Percentiles rank a stretch among this genome's conserved stretches.
These are phyloP conservation scores for Athripsodes cinereus DNA, from an alignment of 2,888 invertebrate species.

Conservation along the genomic window DNA sequence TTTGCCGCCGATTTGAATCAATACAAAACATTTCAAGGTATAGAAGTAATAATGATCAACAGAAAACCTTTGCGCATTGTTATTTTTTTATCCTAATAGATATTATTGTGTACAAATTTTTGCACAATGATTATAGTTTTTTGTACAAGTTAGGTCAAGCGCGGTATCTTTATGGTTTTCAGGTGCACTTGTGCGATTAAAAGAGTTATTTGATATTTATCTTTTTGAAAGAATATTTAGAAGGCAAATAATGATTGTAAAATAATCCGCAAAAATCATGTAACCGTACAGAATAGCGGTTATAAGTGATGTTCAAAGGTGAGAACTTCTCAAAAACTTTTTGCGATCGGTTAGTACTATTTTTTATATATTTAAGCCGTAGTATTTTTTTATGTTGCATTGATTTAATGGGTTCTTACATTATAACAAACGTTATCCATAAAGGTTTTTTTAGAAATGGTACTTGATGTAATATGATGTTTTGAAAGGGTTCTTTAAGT, in stretches of 20 bases:
- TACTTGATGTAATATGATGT: not conserved
- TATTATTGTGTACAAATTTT: constrained; percentile 19
- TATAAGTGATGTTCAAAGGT: not conserved
- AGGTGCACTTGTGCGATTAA: constrained; percentile 14
- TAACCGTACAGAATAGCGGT: not conserved
- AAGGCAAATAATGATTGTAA: not conserved
- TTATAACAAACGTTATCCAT: too few species aligned
- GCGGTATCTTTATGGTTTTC: constrained; percentile 10
- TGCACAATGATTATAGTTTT: constrained; percentile 17
- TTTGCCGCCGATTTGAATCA: constrained; percentile 15
- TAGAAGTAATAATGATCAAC: too few species aligned
- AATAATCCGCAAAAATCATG: not conserved
- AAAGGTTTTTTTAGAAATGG: too few species aligned
- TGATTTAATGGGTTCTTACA: too few species aligned
- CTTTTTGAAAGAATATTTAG: constrained; percentile 3
- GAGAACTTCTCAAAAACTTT: not conserved
- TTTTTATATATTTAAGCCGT: too few species aligned
- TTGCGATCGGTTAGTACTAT: too few species aligned
- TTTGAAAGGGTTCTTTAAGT: not conserved
- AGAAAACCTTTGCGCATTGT: constrained; percentile 4
- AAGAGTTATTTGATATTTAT: constrained; percentile 13
- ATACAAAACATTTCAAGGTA: constrained; percentile 11
- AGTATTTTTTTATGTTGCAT: too few species aligned
- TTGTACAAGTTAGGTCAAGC: constrained; percentile 11
- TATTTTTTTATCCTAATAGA: constrained; percentile 1